These are phyloP conservation scores for Leguminivora glycinivorella DNA, from an alignment of 1,140 invertebrate genomes.

Conservation along the genomic window DNA sequence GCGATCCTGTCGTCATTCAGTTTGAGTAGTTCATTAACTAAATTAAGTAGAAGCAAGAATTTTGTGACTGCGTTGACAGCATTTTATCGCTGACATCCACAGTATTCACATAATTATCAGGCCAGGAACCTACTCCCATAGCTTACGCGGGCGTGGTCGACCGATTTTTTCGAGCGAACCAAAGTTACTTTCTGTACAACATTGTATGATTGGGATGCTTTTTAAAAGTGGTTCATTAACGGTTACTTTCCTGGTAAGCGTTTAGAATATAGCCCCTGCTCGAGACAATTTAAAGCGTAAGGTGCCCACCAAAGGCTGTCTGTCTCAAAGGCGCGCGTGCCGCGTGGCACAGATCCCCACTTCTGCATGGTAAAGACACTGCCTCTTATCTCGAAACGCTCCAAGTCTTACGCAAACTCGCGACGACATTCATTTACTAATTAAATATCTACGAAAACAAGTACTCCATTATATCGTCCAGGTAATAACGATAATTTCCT, in stretches of 20 bases:
- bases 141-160: background rate
- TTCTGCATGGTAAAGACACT: background rate
- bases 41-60: background rate
- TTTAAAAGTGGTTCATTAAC: background rate
- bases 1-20: background rate
- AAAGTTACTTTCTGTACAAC: background rate
- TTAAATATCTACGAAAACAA: background rate
- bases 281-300: background rate
- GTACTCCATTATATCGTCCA: background rate
- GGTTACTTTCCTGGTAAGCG: background rate
- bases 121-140: background rate
- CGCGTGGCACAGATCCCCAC: slow-evolving; percentile 15
- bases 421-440: background rate
- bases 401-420: background rate
- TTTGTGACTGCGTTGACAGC: background rate
- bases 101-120: slow-evolving; percentile 1
- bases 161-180: background rate
- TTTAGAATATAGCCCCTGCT: background rate
- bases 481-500: slow-evolving; percentile 2
- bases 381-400: slow-evolving; percentile 1
- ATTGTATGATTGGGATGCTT: background rate
- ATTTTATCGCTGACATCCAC: slow-evolving; percentile 10
- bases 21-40: background rate
- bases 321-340: background rate
- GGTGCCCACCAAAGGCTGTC: background rate